Conservation (phyloP, 2,888 invertebrate genomes). For the Falcaria lacertinaria region DNA sequence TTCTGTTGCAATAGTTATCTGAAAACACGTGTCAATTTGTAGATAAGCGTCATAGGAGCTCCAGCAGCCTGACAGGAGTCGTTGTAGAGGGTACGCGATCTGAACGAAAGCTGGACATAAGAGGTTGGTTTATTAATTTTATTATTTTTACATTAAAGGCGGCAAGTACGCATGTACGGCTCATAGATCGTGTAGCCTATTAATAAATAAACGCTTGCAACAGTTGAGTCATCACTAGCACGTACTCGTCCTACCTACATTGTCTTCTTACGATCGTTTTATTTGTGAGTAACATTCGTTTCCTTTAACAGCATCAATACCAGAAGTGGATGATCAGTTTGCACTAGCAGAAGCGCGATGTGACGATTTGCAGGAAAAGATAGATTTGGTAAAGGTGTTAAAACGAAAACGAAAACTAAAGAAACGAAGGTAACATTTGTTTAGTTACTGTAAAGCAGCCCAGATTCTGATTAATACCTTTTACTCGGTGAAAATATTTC, state of each 20-base stretch:
- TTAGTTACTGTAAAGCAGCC: too few relatives aligned
- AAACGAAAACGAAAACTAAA: constrained; percentile 62
- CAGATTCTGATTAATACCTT: too few relatives aligned
- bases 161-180: too few relatives aligned
- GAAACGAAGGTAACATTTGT: constrained; percentile 52
- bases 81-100: constrained; percentile 57
- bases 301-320: constrained; percentile 47
- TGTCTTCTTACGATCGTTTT: neutral
- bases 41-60: constrained; percentile 72
- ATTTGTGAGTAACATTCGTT: constrained; percentile 3
- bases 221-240: too few relatives aligned
- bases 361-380: constrained; percentile 62
- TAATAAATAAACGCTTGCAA: too few relatives aligned
- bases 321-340: constrained; percentile 64
- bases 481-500: too few relatives aligned
- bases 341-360: constrained; percentile 59
- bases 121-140: constrained; percentile 30
- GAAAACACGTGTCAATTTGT: constrained; percentile 16
- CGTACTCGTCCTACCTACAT: too few relatives aligned
- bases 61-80: constrained; percentile 60
- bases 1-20: too few relatives aligned
- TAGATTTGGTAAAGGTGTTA: constrained; percentile 57
- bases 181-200: too few relatives aligned
- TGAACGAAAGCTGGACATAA: constrained; percentile 58
- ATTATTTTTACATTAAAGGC: too few relatives aligned